These are phyloP conservation scores for Drosophila cardini DNA, from an alignment of 1,140 invertebrate species.

Conservation along the genomic window DNA sequence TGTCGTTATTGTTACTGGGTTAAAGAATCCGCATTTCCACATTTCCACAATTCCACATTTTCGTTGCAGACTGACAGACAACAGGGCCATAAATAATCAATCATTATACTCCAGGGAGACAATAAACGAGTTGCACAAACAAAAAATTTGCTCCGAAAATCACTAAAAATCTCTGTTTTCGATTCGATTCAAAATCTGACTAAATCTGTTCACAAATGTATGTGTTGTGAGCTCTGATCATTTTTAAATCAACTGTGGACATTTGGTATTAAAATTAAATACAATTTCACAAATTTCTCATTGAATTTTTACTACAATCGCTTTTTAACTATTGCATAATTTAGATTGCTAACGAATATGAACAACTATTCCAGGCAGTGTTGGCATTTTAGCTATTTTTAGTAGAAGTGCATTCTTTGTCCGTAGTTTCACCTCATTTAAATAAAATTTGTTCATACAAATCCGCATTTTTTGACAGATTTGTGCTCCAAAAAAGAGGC, in stretches of 20 bases:
- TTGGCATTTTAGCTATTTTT: too few species aligned
- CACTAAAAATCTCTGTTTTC: neutral
- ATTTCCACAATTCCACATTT: constrained; percentile 12
- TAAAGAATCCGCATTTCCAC: constrained; percentile 34
- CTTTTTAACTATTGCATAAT: too few species aligned
- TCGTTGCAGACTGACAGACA: constrained; percentile 14
- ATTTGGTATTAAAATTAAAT: neutral
- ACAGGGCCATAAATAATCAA: constrained; percentile 49
- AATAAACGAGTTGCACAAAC: constrained; percentile 10
- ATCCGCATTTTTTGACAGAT: too few species aligned
- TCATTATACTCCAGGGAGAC: constrained; percentile 40
- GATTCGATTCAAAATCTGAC: constrained; percentile 9
- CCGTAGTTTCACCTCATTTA: too few species aligned
- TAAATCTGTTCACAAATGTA: constrained; percentile 11
- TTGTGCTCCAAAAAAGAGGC: constrained; percentile 34
- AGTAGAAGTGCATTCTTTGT: too few species aligned
- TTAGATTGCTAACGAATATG: too few species aligned
- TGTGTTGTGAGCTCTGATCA: neutral
- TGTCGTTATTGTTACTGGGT: constrained; percentile 37
- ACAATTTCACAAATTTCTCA: too few species aligned
- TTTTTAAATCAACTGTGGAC: neutral
- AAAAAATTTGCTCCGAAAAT: constrained; percentile 6
- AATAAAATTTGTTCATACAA: too few species aligned
- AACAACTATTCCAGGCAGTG: too few species aligned
- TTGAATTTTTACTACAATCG: too few species aligned